Base-by-base conservation (phyloP, 2,888 invertebrate species). In the Phragmatobia fuliginosa region DNA sequence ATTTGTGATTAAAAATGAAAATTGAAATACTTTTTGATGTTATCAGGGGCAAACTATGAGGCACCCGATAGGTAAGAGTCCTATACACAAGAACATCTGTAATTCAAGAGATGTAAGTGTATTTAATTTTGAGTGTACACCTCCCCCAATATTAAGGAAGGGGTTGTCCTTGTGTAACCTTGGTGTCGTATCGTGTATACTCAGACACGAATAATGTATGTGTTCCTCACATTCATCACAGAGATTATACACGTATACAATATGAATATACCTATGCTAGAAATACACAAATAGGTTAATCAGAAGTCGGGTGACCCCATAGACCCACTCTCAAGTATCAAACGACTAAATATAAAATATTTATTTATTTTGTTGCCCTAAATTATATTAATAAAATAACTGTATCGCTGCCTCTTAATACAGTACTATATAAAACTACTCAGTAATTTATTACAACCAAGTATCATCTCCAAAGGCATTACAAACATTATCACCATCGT, bases 391-490 rank as follows among this genome's bases (percentile, higher is more conserved):
- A 21, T 49, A n/a, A 49, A 49, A 49, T 49, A 49, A 49, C 45
- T 49, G 45, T 49, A n/a, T 49, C 21, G 45, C n/a, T n/a, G n/a
- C 8, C 45, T 49, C 45, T 21, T 45, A 5, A 49, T n/a, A 49
- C 49, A 60, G 33, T 28, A n/a, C 45, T 66, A 60, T 66, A 33
- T 32, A 25, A 66, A 31, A 49, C 59, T 21, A 45, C 16, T 41
- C 58, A n/a, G 58, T 66, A 66, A 74, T 69, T 71, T 64, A 67
- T 38, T 67, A 62, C 25, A 32, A 32, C n/a, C 61, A 49, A 41
- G 59, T 56, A 71, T 71, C 33, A 71, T 68, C 68, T 59, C 62
- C 62, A 62, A 72, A 68, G 66, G 68, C 31, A 62, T 66, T 52
- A 58, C 62, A 62, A 61, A 68, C 65, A 66, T 72, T 68, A 72